Base-by-base conservation (phyloP, 2,888 invertebrate genomes). In the Eurytoma californica region DNA sequence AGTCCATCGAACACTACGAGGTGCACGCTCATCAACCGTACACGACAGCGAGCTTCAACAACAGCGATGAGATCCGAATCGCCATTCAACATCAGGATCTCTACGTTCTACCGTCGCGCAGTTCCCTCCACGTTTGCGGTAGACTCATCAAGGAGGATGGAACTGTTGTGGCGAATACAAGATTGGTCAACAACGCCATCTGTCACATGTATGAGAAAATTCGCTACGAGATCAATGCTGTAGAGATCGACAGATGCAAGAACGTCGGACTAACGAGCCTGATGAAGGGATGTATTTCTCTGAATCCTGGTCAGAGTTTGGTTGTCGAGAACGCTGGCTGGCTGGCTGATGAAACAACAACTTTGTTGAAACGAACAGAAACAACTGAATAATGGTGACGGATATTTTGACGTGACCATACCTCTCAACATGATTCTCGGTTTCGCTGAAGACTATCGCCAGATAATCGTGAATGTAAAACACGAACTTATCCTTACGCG, bases 361-460 rank as follows among this genome's bases (percentile, higher is more conserved):
- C n/a, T n/a, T 67, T 60, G 73, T 76, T 60, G 65, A 49, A 20
- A 7, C 12, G 18, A 49, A 28, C 69, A 72, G 4, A 30, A 4
- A 18, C 30, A n/a, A n/a, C 53, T 84, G 47, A 68, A 72, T 2
- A 66, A 84, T 68, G 72, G 39, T 28, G 47, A 77, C 24, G 85
- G 85, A 14, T 77, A 84, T 63, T 87, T 87, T 78, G 83, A 86
- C 82, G 83, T 86, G 76, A 85, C 80, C 69, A 82, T 90, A 49
- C 87, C 88, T 20, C 82, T 90, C 49, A 86, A 84, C 76, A 82
- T 83, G 75, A 39, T 89, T 18, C 76, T 89, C 24, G 88, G 88
- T 4, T 89, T 83, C 75, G 76, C 79, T 51, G 79, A 83, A 72
- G 81, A 83, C 77, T 83, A 83, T 72, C 80, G 57, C 28, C 65